phyloP scores from a whole-genome alignment of 2,113 vertebrate species.

The Aythya baeri region DNA sequence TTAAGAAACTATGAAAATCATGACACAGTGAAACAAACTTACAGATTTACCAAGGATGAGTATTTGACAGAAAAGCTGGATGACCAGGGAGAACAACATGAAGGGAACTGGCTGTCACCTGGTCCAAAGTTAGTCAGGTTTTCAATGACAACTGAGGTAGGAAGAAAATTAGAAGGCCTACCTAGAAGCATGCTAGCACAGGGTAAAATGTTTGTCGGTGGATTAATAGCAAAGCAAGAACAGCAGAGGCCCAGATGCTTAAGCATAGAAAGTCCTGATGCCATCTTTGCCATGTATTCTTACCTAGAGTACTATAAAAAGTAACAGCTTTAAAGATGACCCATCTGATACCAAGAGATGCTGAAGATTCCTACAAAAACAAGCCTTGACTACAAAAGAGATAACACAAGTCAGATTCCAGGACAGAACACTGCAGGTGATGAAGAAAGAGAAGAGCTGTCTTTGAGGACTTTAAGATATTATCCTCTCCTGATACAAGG shows the following conservation, averaged over 20 bases:
- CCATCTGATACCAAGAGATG: slow-evolving; percentile 63
- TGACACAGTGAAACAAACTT: slow-evolving; percentile 61
- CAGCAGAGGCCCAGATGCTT: slow-evolving; percentile 64
- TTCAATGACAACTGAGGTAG: slow-evolving; percentile 50
- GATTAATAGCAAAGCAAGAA: slow-evolving; percentile 75
- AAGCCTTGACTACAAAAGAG: slow-evolving; percentile 46
- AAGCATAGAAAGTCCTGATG: slow-evolving; percentile 59
- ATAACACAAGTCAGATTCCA: slow-evolving; percentile 41
- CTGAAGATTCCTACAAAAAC: slow-evolving; percentile 56
- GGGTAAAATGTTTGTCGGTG: slow-evolving; percentile 39
- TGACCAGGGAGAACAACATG: not conserved
- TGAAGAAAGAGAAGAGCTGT: slow-evolving; percentile 64
- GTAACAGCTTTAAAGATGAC: slow-evolving; percentile 44
- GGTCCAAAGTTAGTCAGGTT: slow-evolving; percentile 65
- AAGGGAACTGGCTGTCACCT: not conserved
- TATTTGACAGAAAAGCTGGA: slow-evolving; percentile 61
- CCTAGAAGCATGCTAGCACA: slow-evolving; percentile 67
- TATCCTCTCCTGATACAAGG: slow-evolving; percentile 43
- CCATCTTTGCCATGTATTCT: slow-evolving; percentile 32
- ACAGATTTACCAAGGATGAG: slow-evolving; percentile 38
- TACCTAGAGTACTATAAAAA: slow-evolving; percentile 14
- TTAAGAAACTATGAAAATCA: slow-evolving; percentile 66
- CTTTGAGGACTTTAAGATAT: slow-evolving; percentile 49
- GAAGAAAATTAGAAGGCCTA: slow-evolving; percentile 66
- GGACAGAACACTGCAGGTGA: slow-evolving; percentile 64